Evolutionary conservation across 1,140 invertebrate genomes (phyloP).

Genomic region (Spodoptera litura): DNA sequence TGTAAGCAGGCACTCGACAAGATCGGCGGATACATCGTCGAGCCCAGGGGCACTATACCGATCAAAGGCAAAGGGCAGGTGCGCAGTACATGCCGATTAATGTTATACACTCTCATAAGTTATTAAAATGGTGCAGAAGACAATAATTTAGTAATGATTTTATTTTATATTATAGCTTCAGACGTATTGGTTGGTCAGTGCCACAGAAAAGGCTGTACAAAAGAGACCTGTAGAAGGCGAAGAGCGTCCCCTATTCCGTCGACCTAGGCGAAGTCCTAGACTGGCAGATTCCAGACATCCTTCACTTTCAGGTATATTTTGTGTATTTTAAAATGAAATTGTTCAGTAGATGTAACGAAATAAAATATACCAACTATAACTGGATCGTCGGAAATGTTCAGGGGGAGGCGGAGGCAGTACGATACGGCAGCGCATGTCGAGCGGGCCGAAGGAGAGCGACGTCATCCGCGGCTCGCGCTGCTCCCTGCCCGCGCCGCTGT

Average conservation of each 20-base stretch:
- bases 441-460: slow-evolving; percentile 57
- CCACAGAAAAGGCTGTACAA: slow-evolving; percentile 93
- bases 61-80: slow-evolving; percentile 97
- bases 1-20: slow-evolving; percentile 91
- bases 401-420: slow-evolving; percentile 46
- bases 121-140: neutral
- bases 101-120: neutral
- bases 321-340: too few relatives aligned
- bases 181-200: slow-evolving; percentile 96
- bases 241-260: slow-evolving; percentile 91
- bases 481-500: slow-evolving; percentile 57
- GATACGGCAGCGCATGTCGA: slow-evolving; percentile 68
- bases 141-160: neutral
- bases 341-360: too few relatives aligned
- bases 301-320: slow-evolving; percentile 82
- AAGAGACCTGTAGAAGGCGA: slow-evolving; percentile 93
- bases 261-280: slow-evolving; percentile 92
- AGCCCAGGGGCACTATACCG: slow-evolving; percentile 93
- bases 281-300: slow-evolving; percentile 91
- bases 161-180: slow-evolving; percentile 80
- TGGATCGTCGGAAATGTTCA: slow-evolving; percentile 1
- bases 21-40: slow-evolving; percentile 93
- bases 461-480: slow-evolving; percentile 60
- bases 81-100: slow-evolving; percentile 40
- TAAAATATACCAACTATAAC: too few relatives aligned